Base-by-base conservation (phyloP, 1,140 invertebrate species). In the Drusus annulatus region DNA sequence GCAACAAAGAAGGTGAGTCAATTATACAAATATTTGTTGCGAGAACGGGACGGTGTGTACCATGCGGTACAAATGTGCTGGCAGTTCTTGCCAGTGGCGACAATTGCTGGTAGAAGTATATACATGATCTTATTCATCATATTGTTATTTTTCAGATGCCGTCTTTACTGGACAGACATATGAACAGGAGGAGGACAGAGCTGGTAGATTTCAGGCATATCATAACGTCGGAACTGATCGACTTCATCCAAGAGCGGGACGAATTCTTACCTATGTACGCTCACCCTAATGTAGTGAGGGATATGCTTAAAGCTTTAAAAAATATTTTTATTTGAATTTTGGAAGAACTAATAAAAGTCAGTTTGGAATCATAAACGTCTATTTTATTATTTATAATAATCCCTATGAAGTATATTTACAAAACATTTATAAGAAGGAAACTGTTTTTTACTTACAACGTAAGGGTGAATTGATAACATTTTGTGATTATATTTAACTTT, bases 391-490 rank as follows among this genome's bases (percentile, higher is more conserved):
- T 75, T 78, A 78, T 81, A 78, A 73, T 78, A 63, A 69, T 79
- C 68, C 56, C 68, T 79, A 78, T 68, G 51, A 78, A 77, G 71
- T 81, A 78, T 81, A 81, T 81, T 78, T 81, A 81, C 80, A 81
- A 65, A 50, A 81, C 80, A 81, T 79, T 58, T 76, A 81, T 74
- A 54, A 79, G 80, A 81, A 77, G 80, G 75, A 78, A 81, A 81
- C 23, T 73, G 65, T 36, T 71, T 45, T n/a, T 74, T 54, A 54
- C 78, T 80, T 80, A 80, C 56, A 79, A 60, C 25, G 21, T 68
- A 60, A 71, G 31, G 3, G 62, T 65, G 62, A n/a, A 65, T 25
- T 65, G 16, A n/a, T 65, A 31, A 65, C 23, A 65, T 25, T 65
- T 23, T 21, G 28, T 45, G 62, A 16, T 65, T 45, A 45, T 10